Base-by-base conservation (phyloP, 2,113 vertebrate genomes). In the Taxidea taxus region DNA sequence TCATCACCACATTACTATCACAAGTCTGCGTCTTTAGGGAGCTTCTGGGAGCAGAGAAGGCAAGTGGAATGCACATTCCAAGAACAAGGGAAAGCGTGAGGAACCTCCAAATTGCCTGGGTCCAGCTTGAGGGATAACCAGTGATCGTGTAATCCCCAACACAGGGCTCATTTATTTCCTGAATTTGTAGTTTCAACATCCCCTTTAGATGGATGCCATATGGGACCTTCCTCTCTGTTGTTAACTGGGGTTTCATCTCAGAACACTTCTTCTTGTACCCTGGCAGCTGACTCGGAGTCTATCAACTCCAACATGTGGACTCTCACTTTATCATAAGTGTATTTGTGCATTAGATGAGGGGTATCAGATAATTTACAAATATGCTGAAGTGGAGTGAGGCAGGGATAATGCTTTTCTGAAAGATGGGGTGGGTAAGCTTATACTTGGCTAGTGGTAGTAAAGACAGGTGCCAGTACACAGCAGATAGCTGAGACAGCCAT, bases 161-260 rank as follows among this genome's bases (percentile, higher is more conserved):
- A 74, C 37, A 74, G 11, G 10, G 3, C 12, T 96, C 44, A 75
- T 39, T 75, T 11, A 81, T 60, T 85, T 89, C n/a, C 16, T 34
- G 14, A 89, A 31, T 37, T 90, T 56, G 9, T 64, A 64, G 64
- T 70, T 80, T 4, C 18, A 39, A 51, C 25, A 51, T 80, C 64
- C n/a, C 8, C 34, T 70, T 54, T 47, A 29, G 29, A 39, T 29
- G 23, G 13, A 74, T 58, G 51, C 2, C 29, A 29, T 6, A 1
- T n/a, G 14, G 12, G 2, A 8, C 14, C 16, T 84, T 2, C 10
- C 8, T 89, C 3, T 42, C 7, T 80, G 7, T 8, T 37, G 0
- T 18, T 64, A 7, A 80, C 37, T 68, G 6, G 80, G 4, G 39
- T 54, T 87, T 93, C 12, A 27, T 64, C 29, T 42, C 49, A 66